Evolutionary conservation across 2,113 vertebrate species (phyloP), one percentile per base, ranked within the genome.

Genomic region (Astatoreochromis straeleni): DNA sequence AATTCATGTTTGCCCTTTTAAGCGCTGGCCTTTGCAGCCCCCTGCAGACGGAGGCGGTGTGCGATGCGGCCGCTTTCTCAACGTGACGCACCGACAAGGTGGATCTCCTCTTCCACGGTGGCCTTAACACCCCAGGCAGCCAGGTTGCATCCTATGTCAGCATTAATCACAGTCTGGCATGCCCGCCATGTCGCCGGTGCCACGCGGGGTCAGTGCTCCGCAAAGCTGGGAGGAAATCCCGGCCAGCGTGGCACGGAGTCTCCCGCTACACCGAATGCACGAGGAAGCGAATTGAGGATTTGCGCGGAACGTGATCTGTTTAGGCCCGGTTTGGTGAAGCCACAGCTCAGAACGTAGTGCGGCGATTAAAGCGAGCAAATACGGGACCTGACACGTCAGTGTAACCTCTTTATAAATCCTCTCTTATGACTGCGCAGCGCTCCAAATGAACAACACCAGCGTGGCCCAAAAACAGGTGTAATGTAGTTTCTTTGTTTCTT

Each of bases 1-100:
- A 19, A 7, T 53, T 86, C 89, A 10, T 89, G 92, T 91, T 92
- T 93, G 90, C 88, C 92, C 91, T 94, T 92, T 92, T 90, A 91
- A 89, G 87, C 79, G 19, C 82, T 79, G 81, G 12, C 78, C 89
- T 80, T 14, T 7, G 14, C 53, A 63, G 85, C 87, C 92, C 89
- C 88, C 91, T 31, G 13, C 91, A 92, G 93, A 91, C 70, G 90
- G 86, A 84, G 87, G 88, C 63, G 86, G 73, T 55, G 87, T 63
- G 82, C 40, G 70, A 89, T 35, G 79, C 12, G 85, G 80, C 83
- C 49, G 42, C 70, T 86, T 65, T 90, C 89, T 81, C 92, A 3
- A 87, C 60, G 12, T 83, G 82, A 88, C 21, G 47, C 90, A 87
- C 58, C 73, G 38, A 88, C 91, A 85, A 88, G 92, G 89, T 80